Evolutionary conservation across 2,888 invertebrate genomes (phyloP), one percentile per base, ranked within the genome.

Genomic region (Platerodrilus igneus): DNA sequence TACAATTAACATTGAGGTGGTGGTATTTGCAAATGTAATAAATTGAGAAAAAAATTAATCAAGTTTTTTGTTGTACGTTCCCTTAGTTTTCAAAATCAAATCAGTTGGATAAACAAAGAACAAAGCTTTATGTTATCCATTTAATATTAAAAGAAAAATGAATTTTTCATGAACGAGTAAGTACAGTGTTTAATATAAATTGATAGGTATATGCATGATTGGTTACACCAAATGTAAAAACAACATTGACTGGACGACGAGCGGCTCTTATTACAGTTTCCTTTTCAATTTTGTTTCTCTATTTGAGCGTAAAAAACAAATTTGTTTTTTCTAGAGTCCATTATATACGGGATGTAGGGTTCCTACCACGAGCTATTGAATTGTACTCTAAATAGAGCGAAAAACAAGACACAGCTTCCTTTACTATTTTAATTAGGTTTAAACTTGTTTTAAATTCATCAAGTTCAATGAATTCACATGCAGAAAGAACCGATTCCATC

Each of bases 241-340:
- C 53, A 57, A 55, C 52, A 53, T 50, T 22, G 46, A 53, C 48
- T 47, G 47, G 47, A 47, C 50, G 45, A 45, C 42, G 50, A 47
- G 44, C 35, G 43, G 40, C 37, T 58, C 60, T 61, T 61, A 62
- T 61, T 60, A 59, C 60, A 59, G 60, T 61, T 62, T 62, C 63
- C 62, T 60, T 61, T 63, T 62, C 63, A 62, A 63, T 63, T 63
- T 63, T 60, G 62, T 63, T 62, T 63, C 63, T 63, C 62, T 62
- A 62, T 63, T 63, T 63, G 62, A 63, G 61, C 64, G 63, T 63
- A 62, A 62, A 63, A 63, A 63, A 62, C 63, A 63, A 63, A 64
- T 63, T 63, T 62, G 62, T 63, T 63, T 61, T 62, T 63, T 64
- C 61, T 63, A 60, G 57, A 62, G 60, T 63, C 64, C 61, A 64